Conservation (phyloP, 2,888 invertebrate genomes). For the Ptychoptera albimana region DNA sequence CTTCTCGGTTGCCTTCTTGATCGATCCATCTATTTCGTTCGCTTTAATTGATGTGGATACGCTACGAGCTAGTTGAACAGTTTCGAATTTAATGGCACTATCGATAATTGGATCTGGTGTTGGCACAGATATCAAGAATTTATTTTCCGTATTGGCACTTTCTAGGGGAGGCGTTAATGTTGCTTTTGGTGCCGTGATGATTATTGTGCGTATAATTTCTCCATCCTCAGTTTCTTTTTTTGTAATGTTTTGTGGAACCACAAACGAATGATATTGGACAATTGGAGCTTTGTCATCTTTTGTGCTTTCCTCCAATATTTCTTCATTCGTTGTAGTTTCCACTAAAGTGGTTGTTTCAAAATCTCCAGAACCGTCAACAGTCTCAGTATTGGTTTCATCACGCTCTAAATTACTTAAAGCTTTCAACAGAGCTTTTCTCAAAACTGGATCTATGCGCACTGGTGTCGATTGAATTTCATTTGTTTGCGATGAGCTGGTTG, state of each 20-base stretch:
- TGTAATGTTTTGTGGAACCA: constrained; percentile 24
- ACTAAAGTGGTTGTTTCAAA: constrained; percentile 21
- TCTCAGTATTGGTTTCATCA: constrained; percentile 35
- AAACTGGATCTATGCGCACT: constrained; percentile 39
- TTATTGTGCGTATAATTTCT: constrained; percentile 26
- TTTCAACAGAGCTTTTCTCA: constrained; percentile 57
- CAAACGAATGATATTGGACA: constrained; percentile 41
- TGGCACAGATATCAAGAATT: constrained; percentile 31
- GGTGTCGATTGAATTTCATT: background rate
- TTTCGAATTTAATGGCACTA: constrained; percentile 31
- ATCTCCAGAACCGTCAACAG: constrained; percentile 21
- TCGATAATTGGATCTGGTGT: constrained; percentile 28
- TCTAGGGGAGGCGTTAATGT: constrained; percentile 7
- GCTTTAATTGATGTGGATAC: constrained; percentile 24
- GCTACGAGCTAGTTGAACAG: constrained; percentile 26
- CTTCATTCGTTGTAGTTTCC: constrained; percentile 17
- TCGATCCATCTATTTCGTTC: constrained; percentile 10
- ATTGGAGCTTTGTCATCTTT: constrained; percentile 29
- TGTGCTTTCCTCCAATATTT: constrained; percentile 33
- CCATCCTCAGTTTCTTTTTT: constrained; percentile 3
- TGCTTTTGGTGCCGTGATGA: constrained; percentile 16
- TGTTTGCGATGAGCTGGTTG: too few relatives aligned
- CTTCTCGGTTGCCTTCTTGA: constrained; percentile 11
- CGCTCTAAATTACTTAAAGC: constrained; percentile 58
- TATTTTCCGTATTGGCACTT: constrained; percentile 15